A percentile compares a stretch with the other conserved stretches of the same genome.
These are phyloP conservation scores for Eremobia ochroleuca DNA, from an alignment of 2,888 invertebrate species.

Conservation along the genomic window DNA sequence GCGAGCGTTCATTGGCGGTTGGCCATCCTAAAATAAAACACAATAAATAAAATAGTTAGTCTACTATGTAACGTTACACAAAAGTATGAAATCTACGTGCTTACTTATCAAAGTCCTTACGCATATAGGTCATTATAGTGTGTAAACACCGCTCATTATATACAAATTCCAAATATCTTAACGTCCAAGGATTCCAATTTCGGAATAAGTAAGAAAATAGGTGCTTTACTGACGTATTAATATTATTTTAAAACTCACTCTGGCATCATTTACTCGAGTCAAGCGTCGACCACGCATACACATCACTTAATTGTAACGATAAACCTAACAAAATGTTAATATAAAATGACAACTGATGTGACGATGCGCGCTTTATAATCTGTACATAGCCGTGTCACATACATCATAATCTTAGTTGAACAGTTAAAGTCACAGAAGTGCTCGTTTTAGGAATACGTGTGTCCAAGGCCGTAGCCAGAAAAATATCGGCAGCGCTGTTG, in stretches of 20 bases:
- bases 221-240: constrained; percentile 71
- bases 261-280: constrained; percentile 52
- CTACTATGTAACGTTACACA: constrained; percentile 75
- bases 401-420: constrained; percentile 64
- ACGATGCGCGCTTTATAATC: constrained; percentile 33
- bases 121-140: constrained; percentile 65
- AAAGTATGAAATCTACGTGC: constrained; percentile 80
- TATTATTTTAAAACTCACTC: constrained; percentile 63
- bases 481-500: constrained; percentile 18
- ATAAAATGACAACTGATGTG: constrained; percentile 46
- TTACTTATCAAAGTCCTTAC: constrained; percentile 75
- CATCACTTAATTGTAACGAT: constrained; percentile 37
- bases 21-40: constrained; percentile 62
- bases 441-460: constrained; percentile 66
- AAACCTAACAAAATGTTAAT: constrained; percentile 43
- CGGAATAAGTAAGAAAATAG: constrained; percentile 76
- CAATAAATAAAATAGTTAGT: constrained; percentile 71
- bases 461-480: constrained; percentile 58
- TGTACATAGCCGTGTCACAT: constrained; percentile 28
- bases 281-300: constrained; percentile 35
- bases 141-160: constrained; percentile 68
- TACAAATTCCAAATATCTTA: constrained; percentile 73
- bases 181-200: constrained; percentile 61
- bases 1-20: constrained; percentile 57
- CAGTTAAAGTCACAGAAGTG: constrained; percentile 66